Percentiles rank a stretch among this genome's conserved stretches.
Conservation (phyloP, 53 echinoderm and acorn worm species). For the Arbacia lixula region DNA sequence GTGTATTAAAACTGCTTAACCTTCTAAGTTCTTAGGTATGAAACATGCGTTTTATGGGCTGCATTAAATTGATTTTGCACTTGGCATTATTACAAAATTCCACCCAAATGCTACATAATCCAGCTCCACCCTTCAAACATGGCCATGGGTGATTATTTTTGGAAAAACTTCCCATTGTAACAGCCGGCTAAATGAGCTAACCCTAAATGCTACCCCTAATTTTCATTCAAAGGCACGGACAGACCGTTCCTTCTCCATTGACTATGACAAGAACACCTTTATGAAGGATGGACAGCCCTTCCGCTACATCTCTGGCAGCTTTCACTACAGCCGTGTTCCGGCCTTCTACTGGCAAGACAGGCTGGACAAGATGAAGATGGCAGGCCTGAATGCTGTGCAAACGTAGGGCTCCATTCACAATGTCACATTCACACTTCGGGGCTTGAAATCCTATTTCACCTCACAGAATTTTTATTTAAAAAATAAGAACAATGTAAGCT, state of each 20-base stretch:
- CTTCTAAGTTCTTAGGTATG: neutral
- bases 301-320: constrained; percentile 95
- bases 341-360: constrained; percentile 91
- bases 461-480: too few relatives aligned
- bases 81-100: neutral
- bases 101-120: neutral
- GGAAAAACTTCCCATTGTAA: too few relatives aligned
- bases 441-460: neutral
- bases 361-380: constrained; percentile 85
- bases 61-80: neutral
- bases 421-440: neutral
- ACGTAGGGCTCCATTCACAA: constrained; percentile 65
- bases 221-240: neutral
- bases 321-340: constrained; percentile 89
- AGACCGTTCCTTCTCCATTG: constrained; percentile 80
- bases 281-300: constrained; percentile 95
- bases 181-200: too few relatives aligned
- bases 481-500: too few relatives aligned
- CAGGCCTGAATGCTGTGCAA: constrained; percentile 94
- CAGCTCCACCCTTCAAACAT: too few relatives aligned
- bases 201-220: too few relatives aligned
- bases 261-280: constrained; percentile 84
- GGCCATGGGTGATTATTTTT: too few relatives aligned
- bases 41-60: neutral
- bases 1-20: too few relatives aligned